Conservation (phyloP, 2,797 vertebrate species). For the Labeo calbasu region DNA sequence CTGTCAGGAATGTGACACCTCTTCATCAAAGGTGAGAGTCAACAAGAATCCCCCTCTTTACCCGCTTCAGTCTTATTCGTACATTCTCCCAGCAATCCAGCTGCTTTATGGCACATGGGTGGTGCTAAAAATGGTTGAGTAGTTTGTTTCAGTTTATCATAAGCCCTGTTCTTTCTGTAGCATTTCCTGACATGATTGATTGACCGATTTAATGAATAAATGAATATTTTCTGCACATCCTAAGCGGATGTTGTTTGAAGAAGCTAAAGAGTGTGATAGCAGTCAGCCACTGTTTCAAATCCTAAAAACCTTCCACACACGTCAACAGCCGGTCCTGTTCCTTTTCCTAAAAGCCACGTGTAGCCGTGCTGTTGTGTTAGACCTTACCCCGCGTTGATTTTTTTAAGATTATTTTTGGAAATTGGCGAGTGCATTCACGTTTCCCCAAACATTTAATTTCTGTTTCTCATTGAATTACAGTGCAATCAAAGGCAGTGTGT, state of each 20-base stretch:
- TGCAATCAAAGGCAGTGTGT: constrained; percentile 55
- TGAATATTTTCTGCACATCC: constrained; percentile 12
- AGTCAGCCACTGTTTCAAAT: constrained; percentile 14
- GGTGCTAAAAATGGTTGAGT: neutral
- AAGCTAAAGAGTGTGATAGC: constrained; percentile 21
- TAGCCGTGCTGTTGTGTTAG: constrained; percentile 3
- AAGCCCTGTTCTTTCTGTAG: no score
- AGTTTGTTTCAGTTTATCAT: neutral
- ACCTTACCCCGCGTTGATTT: constrained; percentile 25
- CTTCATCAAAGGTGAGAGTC: constrained; percentile 89
- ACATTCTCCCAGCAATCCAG: neutral
- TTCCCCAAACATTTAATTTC: constrained; percentile 36
- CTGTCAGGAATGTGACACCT: constrained; percentile 97
- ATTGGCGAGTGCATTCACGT: constrained; percentile 6
- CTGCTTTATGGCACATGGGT: neutral
- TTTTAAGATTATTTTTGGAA: constrained; percentile 38
- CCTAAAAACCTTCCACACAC: neutral
- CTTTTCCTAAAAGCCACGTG: constrained; percentile 28
- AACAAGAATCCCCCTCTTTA: neutral
- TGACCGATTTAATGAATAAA: no score
- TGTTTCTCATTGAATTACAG: constrained; percentile 57
- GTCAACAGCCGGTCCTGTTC: neutral
- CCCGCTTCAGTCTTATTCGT: neutral
- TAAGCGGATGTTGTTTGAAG: constrained; percentile 50
- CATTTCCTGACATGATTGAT: no score